Base-by-base conservation (phyloP, 2,113 vertebrate genomes). In the Odontophorus gujanensis region DNA sequence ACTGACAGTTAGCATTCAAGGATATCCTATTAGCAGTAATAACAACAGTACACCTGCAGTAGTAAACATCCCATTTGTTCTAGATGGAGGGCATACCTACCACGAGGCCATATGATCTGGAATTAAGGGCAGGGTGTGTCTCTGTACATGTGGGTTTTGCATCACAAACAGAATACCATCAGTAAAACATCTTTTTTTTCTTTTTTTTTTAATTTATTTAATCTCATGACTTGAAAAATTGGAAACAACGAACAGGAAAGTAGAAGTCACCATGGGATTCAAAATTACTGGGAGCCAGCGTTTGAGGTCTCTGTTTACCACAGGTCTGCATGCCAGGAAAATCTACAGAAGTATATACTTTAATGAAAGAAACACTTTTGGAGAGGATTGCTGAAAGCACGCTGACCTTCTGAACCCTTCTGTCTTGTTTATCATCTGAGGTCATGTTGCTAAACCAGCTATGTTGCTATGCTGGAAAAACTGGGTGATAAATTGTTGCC, bases 401-500 rank as follows among this genome's bases (percentile, higher is more conserved):
- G 57, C 36, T 95, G 82, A 93, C 85, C 51, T 90, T 61, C 73
- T 61, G 87, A 84, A 86, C 85, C 91, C 80, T 89, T 90, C 51
- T 55, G 50, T 93, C 72, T 92, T 93, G 63, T 92, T 96, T 91
- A 87, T 80, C 89, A 89, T 57, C 75, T 89, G 43, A 76, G 74
- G 81, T 67, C 73, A 75, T 26, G 69, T 91, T 95, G 72, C 82
- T 96, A 93, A 83, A 40, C 67, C 77, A 61, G 59, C 66, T 92
- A 13, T 28, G 83, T 87, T 90, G 86, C 86, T 96, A 81, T 85
- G 84, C 85, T 95, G 86, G 92, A 94, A 97, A 95, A 93, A 94
- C 42, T 50, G 81, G 34, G 32, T 30, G 67, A 96, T 81, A 81
- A 87, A 91, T 43, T 1, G 0, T 72, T 91, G 81, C 84, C 81